Evolutionary conservation across 2,888 invertebrate genomes (phyloP).

Genomic region (Stenodera caucasica): DNA sequence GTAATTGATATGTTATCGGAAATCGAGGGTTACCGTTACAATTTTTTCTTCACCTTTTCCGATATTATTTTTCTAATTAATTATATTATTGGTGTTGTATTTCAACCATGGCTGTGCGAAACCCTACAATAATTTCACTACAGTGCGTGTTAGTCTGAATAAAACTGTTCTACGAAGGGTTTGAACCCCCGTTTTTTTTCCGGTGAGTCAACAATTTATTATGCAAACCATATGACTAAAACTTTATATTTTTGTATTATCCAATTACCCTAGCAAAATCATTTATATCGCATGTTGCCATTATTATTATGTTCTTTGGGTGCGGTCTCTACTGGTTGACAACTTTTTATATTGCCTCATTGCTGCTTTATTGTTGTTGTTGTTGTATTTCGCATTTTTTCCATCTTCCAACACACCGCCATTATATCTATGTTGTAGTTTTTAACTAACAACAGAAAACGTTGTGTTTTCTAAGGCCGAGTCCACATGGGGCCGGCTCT

Average conservation of each 20-base stretch:
- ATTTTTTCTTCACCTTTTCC: background rate
- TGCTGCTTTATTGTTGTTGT: slow-evolving; percentile 7
- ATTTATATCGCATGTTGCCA: slow-evolving; percentile 29
- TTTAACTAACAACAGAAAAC: background rate
- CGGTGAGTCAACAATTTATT: slow-evolving; percentile 42
- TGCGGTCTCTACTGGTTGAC: slow-evolving; percentile 18
- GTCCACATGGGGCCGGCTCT: no score
- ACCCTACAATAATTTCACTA: slow-evolving; percentile 33
- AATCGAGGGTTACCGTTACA: slow-evolving; percentile 9
- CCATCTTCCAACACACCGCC: background rate
- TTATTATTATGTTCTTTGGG: slow-evolving; percentile 18
- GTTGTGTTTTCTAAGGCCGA: no score
- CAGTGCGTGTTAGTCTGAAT: slow-evolving; percentile 34
- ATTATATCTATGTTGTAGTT: background rate
- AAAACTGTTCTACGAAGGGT: slow-evolving; percentile 31
- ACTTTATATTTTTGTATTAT: slow-evolving; percentile 26
- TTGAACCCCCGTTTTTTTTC: slow-evolving; percentile 28
- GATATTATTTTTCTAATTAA: slow-evolving; percentile 26
- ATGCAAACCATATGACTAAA: slow-evolving; percentile 34
- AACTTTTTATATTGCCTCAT: slow-evolving; percentile 17
- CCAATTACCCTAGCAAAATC: slow-evolving; percentile 27
- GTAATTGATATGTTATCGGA: slow-evolving; percentile 17
- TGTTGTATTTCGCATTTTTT: slow-evolving; percentile 4
- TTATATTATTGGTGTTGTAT: slow-evolving; percentile 33
- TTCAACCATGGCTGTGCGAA: slow-evolving; percentile 34